phyloP scores from a whole-genome alignment of 23 tunicate genomes.

The Trididemnum miniatum region DNA sequence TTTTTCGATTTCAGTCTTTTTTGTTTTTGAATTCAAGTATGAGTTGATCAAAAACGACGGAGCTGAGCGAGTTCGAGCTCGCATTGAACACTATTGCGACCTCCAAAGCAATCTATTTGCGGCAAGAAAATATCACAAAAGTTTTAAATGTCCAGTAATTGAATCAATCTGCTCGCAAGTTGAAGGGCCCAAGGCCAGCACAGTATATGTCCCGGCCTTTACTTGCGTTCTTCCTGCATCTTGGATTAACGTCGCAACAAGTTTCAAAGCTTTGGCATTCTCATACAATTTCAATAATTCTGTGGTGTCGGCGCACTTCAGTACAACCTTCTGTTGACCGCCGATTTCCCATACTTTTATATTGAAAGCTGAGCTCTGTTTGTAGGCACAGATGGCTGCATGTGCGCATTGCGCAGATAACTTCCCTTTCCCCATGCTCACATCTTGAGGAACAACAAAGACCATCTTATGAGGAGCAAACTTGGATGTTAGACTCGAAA shows the following conservation, averaged over 20 bases:
- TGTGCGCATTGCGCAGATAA: slow-evolving; percentile 86
- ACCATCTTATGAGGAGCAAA: slow-evolving; percentile 74
- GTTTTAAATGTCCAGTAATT: slow-evolving; percentile 64
- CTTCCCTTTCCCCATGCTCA: slow-evolving; percentile 84
- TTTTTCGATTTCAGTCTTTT: too few species aligned
- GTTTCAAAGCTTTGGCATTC: slow-evolving; percentile 28
- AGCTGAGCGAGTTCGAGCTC: too few species aligned
- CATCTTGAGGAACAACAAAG: slow-evolving; percentile 71
- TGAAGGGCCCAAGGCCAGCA: slow-evolving; percentile 78
- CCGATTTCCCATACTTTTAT: slow-evolving; percentile 40
- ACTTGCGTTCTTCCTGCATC: slow-evolving; percentile 91
- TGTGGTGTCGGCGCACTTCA: slow-evolving; percentile 42
- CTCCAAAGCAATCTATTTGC: too few species aligned
- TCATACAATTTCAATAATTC: slow-evolving; percentile 39
- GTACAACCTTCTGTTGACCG: slow-evolving; percentile 80
- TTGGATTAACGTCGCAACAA: slow-evolving; percentile 30
- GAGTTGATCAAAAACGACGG: too few species aligned
- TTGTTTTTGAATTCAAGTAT: too few species aligned
- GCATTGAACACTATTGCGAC: too few species aligned
- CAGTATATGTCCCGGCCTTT: slow-evolving; percentile 65
- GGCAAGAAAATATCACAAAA: too few species aligned
- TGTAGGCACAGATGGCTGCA: slow-evolving; percentile 69
- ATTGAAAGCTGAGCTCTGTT: not conserved
- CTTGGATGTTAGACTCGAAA: too few species aligned
- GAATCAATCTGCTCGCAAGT: slow-evolving; percentile 25